phyloP scores from a whole-genome alignment of 2,113 vertebrate genomes.

The Elachura formosa region DNA sequence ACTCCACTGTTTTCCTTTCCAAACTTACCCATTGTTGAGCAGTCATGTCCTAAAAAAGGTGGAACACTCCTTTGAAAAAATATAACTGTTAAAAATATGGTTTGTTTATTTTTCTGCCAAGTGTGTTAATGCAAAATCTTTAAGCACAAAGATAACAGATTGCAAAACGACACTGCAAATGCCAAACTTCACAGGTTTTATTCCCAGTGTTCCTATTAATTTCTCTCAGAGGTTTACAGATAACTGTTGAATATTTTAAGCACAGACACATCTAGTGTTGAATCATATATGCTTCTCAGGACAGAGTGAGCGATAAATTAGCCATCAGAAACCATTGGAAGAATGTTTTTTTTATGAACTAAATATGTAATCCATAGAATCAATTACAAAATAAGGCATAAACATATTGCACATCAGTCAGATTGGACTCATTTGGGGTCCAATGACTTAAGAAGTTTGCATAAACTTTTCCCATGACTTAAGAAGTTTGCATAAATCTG shows the following conservation, averaged over 20 bases:
- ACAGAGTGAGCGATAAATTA: neutral
- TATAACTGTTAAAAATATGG: neutral
- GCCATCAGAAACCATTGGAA: neutral
- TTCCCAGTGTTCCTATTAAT: neutral
- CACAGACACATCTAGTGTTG: neutral
- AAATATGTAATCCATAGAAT: neutral
- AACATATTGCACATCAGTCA: neutral
- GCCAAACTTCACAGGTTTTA: neutral
- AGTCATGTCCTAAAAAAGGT: neutral
- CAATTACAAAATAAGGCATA: rapidly evolving
- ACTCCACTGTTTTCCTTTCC: neutral
- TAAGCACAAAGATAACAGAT: neutral
- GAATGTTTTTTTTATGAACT: neutral
- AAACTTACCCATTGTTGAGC: neutral
- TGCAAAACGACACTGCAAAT: neutral
- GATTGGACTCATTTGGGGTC: neutral
- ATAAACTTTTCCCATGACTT: neutral
- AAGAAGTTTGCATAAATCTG: neutral
- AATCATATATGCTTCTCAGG: neutral
- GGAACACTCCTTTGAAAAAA: neutral
- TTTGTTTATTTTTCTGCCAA: neutral
- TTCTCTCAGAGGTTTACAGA: neutral
- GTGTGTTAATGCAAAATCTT: neutral
- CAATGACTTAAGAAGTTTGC: neutral
- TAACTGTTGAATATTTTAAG: neutral